Conservation (phyloP, 2,797 vertebrate species). For the Catamblyrhynchus diadema region DNA sequence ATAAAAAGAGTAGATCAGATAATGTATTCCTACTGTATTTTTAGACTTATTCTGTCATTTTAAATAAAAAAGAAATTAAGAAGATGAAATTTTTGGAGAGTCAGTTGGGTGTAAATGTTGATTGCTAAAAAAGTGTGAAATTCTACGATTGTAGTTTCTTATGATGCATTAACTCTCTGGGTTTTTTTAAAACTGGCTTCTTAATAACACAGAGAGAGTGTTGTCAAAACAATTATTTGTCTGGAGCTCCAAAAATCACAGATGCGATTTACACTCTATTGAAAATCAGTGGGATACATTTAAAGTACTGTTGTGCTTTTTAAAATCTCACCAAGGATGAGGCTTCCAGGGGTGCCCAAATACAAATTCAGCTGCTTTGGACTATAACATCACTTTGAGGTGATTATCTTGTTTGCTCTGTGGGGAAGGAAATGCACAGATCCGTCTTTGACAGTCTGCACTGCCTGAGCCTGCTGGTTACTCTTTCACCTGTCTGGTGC, state of each 20-base stretch:
- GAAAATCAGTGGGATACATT: neutral
- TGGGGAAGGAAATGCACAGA: neutral
- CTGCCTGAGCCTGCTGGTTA: neutral
- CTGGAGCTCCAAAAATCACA: neutral
- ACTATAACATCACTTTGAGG: neutral
- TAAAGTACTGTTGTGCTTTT: neutral
- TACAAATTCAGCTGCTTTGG: neutral
- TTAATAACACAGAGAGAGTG: neutral
- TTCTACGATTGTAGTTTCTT: neutral
- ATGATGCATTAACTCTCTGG: neutral
- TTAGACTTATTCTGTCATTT: neutral
- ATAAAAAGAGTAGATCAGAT: neutral
- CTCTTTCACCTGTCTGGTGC: neutral
- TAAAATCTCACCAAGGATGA: neutral
- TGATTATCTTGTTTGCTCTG: neutral
- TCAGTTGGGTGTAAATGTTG: neutral
- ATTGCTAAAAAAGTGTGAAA: neutral
- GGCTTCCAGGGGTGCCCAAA: neutral
- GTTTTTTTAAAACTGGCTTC: neutral
- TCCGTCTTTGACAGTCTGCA: neutral
- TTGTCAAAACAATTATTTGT: conserved; percentile 10
- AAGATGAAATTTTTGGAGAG: neutral
- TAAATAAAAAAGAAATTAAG: neutral
- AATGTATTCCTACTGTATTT: neutral
- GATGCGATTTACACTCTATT: neutral